Evolutionary conservation across 2,113 vertebrate genomes (phyloP).

Genomic region (Anguilla rostrata): DNA sequence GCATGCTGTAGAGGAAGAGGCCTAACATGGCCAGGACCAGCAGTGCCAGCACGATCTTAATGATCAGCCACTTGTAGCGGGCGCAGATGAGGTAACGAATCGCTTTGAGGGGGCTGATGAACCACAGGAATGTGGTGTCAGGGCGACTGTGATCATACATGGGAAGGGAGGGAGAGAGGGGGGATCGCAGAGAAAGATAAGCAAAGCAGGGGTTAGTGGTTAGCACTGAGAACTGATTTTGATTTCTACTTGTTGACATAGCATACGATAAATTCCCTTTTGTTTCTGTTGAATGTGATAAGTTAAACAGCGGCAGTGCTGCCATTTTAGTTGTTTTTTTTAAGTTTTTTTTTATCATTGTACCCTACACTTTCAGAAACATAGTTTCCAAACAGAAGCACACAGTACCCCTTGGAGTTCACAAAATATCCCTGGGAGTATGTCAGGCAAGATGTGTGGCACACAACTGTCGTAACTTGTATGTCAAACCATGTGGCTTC

Average conservation of each 20-base stretch:
- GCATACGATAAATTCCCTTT: neutral
- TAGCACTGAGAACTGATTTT: neutral
- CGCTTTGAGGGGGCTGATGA: slow-evolving; percentile 91
- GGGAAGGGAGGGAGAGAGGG: neutral
- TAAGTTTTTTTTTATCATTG: neutral
- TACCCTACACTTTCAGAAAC: neutral
- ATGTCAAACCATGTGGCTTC: too few relatives aligned
- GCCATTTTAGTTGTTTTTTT: too few relatives aligned
- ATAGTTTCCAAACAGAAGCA: too few relatives aligned
- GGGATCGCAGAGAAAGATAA: neutral
- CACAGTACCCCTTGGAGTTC: too few relatives aligned
- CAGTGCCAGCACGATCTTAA: slow-evolving; percentile 85
- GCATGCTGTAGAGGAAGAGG: slow-evolving; percentile 92
- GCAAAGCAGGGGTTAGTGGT: neutral
- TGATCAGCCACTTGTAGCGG: slow-evolving; percentile 93
- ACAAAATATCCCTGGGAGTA: too few relatives aligned
- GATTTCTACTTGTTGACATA: neutral
- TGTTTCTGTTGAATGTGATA: neutral
- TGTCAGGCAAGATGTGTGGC: too few relatives aligned
- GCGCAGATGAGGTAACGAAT: slow-evolving; percentile 90
- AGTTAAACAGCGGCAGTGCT: neutral
- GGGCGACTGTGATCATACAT: slow-evolving; percentile 75
- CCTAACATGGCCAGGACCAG: slow-evolving; percentile 81
- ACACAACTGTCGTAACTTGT: too few relatives aligned
- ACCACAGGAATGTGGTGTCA: slow-evolving; percentile 93